Percentiles rank a stretch among this genome's conserved stretches.
Evolutionary conservation across 1,140 invertebrate genomes (phyloP).

Genomic region (Aphidius gifuensis): DNA sequence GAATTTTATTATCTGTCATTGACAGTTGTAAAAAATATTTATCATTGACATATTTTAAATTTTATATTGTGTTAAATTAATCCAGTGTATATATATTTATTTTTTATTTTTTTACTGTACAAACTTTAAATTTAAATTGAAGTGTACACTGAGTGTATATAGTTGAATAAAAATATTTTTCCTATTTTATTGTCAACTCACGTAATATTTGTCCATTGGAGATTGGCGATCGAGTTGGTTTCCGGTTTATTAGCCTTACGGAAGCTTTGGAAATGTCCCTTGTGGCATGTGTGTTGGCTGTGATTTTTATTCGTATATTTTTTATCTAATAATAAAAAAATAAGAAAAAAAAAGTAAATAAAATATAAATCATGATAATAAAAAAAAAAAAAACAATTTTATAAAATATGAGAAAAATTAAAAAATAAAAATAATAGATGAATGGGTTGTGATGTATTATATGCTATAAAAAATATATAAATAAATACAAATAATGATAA

Average conservation of each 20-base stretch:
- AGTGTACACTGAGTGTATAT: no score
- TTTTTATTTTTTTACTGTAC: no score
- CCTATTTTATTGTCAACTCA: not conserved
- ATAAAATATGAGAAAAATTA: constrained; percentile 10
- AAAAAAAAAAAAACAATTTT: constrained; percentile 20
- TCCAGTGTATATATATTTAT: no score
- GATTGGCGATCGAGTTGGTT: constrained; percentile 17
- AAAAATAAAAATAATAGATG: constrained; percentile 1
- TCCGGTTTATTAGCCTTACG: constrained; percentile 30
- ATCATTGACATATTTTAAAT: no score
- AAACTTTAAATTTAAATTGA: no score
- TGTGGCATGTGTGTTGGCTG: not conserved
- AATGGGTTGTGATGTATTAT: not conserved
- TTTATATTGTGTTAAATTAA: no score
- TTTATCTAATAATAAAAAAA: no score
- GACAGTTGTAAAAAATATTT: no score
- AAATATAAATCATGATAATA: no score
- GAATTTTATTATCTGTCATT: no score
- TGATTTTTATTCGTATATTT: not conserved
- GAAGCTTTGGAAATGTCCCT: constrained; percentile 8
- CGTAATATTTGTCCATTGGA: constrained; percentile 18
- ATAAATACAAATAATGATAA: constrained; percentile 28
- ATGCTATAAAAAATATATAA: not conserved
- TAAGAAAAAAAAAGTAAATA: no score
- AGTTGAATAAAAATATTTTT: no score